A percentile compares a stretch with the other conserved stretches of the same genome.
Evolutionary conservation across 2,113 vertebrate species (phyloP).

Genomic region (Oreochromis aureus): DNA sequence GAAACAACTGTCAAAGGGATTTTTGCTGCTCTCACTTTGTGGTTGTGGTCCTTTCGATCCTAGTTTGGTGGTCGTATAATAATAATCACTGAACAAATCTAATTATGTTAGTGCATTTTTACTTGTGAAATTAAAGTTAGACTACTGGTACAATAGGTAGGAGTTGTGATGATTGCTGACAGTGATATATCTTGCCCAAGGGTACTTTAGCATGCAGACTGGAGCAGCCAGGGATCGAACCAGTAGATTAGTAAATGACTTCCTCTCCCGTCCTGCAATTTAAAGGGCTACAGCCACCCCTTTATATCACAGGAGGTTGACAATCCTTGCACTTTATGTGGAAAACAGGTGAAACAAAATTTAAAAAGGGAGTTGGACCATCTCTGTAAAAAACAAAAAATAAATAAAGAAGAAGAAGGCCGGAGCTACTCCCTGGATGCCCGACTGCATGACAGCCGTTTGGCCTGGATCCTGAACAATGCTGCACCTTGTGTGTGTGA

Average conservation of each 20-base stretch:
- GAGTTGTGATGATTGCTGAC: background rate
- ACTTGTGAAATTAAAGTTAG: background rate
- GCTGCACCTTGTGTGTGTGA: constrained; percentile 26
- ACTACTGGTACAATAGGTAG: background rate
- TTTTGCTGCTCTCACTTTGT: background rate
- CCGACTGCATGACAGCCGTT: background rate
- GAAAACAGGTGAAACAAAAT: background rate
- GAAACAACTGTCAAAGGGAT: background rate
- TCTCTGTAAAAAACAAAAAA: background rate
- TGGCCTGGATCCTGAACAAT: constrained; percentile 32
- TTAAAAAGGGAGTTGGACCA: background rate
- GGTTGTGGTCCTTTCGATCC: background rate
- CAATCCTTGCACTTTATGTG: background rate
- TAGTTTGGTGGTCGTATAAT: background rate
- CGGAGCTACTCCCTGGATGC: background rate
- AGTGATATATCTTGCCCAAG: background rate
- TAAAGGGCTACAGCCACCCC: background rate
- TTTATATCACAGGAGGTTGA: background rate
- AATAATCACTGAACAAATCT: background rate
- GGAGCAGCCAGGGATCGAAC: background rate
- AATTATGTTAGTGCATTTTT: background rate
- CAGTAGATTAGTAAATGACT: background rate
- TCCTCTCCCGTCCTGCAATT: background rate
- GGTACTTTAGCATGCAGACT: background rate
- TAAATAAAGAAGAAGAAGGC: background rate